Evolutionary conservation across 2,888 invertebrate genomes (phyloP), one percentile per base, ranked within the genome.

Genomic region (Xiphydria camelus): DNA sequence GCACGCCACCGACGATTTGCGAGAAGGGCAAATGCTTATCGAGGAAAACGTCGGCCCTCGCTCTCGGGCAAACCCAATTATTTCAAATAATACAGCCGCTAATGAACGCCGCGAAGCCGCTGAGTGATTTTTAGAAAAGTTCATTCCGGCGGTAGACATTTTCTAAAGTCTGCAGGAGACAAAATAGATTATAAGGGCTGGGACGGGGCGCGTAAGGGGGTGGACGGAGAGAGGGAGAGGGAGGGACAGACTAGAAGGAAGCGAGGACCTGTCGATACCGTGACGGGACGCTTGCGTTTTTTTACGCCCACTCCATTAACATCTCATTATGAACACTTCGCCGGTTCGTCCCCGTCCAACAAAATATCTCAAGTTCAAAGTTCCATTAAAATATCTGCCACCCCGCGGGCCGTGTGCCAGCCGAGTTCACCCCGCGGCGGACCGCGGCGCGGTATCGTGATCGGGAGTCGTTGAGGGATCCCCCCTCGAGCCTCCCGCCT

Each of bases 261-360:
- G 10, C 6, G 32, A 7, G 26, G 26, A 35, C 47, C 70, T 70
- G 70, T 71, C 70, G 71, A 70, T 70, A 71, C 56, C 70, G 60
- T 64, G 68, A 68, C 61, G 64, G 61, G 66, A 67, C 59, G 64
- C 58, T 57, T 59, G 61, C 62, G 56, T 66, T 71, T 68, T 33
- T 69, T 59, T 61, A 57, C 67, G 51, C 65, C 59, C 62, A 70
- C 67, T 73, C 73, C 73, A 73, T 73, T 73, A 73, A 73, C 73
- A 73, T 73, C 73, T 73, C 73, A 73, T 73, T 73, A 73, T 69
- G 65, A 73, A 73, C 71, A 69, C 66, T 70, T 58, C 59, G 62
- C 53, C 60, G 64, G 56, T 58, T 59, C 57, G 41, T 39, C 55
- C 44, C 20, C 43, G 56, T 45, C 48, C 53, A 47, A 54, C 64